phyloP scores from a whole-genome alignment of 2,113 vertebrate genomes.

The Peromyscus californicus region DNA sequence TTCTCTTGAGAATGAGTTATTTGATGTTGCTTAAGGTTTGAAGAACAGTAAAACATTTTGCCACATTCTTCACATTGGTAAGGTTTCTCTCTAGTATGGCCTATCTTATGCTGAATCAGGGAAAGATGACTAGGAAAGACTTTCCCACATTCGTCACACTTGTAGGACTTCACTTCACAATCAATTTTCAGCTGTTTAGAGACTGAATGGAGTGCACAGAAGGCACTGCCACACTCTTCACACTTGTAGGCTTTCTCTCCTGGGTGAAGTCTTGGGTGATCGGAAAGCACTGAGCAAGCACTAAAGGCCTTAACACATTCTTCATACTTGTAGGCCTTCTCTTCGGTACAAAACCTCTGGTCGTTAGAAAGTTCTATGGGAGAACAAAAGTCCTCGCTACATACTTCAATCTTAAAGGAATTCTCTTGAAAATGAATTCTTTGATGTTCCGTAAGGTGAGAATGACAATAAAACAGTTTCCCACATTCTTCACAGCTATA shows the following conservation, averaged over 20 bases:
- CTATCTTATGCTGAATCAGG: not conserved
- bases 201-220: not conserved
- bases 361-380: not conserved
- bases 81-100: not conserved
- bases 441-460: not conserved
- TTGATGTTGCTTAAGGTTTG: not conserved
- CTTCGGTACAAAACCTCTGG: not conserved
- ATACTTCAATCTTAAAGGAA: not conserved
- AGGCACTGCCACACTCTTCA: not conserved
- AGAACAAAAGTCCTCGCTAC: not conserved
- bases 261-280: not conserved
- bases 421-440: not conserved
- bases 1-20: not conserved
- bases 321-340: not conserved
- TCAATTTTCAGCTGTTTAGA: not conserved
- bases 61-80: conserved; percentile 1
- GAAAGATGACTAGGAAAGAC: not conserved
- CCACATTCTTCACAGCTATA: not conserved
- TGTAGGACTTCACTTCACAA: not conserved
- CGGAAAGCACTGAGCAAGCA: not conserved
- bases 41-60: conserved; percentile 2
- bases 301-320: not conserved
- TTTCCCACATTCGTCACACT: conserved; percentile 9
- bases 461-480: not conserved
- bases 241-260: not conserved